phyloP scores from a whole-genome alignment of 2,113 vertebrate genomes.

The Rhinoptilus africanus region DNA sequence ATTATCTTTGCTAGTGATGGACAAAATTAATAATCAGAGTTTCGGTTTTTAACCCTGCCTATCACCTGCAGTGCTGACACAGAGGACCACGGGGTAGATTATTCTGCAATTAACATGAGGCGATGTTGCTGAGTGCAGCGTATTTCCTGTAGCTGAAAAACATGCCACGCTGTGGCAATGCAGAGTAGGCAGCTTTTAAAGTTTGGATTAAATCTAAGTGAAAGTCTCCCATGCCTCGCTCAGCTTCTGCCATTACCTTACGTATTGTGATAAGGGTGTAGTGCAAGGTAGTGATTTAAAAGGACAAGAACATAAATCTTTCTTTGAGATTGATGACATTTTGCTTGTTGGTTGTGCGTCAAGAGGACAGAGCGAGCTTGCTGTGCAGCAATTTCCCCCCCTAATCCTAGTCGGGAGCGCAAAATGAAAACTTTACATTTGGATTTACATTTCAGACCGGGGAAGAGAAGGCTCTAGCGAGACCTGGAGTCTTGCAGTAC shows the following conservation, averaged over 20 bases:
- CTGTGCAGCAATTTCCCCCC: not conserved
- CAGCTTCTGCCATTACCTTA: constrained; percentile 27
- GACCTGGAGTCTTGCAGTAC: not conserved
- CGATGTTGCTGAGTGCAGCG: not conserved
- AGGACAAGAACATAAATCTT: constrained; percentile 39
- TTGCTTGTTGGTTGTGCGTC: not conserved
- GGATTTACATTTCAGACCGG: not conserved
- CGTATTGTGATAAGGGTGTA: not conserved
- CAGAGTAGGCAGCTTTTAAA: constrained; percentile 40
- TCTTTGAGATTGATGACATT: constrained; percentile 5
- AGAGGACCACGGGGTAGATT: not conserved
- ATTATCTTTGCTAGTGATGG: not conserved
- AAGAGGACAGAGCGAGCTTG: not conserved
- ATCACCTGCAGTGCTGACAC: not conserved
- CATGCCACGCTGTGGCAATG: not conserved
- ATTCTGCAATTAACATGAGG: constrained; percentile 17
- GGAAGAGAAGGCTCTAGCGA: not conserved
- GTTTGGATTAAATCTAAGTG: constrained; percentile 16
- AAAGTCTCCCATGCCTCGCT: constrained; percentile 15
- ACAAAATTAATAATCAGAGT: not conserved
- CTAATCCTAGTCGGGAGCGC: not conserved
- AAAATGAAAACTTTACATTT: not conserved
- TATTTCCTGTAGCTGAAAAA: constrained; percentile 16
- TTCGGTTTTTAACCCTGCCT: not conserved
- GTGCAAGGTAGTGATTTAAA: constrained; percentile 23